Evolutionary conservation across 2,888 invertebrate genomes (phyloP).

Genomic region (Sarcophaga rosellei): DNA sequence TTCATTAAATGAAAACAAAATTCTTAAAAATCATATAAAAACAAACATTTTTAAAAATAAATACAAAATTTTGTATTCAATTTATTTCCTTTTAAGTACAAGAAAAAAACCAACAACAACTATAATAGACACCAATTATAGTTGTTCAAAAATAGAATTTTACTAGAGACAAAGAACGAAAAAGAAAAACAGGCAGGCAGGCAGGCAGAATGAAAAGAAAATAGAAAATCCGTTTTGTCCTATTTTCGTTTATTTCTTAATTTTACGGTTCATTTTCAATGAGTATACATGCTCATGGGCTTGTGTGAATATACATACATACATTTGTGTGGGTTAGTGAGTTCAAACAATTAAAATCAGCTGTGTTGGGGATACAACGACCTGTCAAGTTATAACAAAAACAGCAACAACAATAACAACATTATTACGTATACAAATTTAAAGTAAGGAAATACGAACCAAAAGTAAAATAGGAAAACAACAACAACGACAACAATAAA

Average conservation of each 20-base stretch:
- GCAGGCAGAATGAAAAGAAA: not conserved
- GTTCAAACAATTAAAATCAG: constrained; percentile 69
- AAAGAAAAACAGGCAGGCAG: not conserved
- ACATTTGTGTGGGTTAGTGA: constrained; percentile 38
- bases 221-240: constrained; percentile 23
- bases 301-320: constrained; percentile 14
- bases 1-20: too few species aligned
- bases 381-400: constrained; percentile 69
- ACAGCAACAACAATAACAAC: constrained; percentile 47
- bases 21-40: too few species aligned
- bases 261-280: not conserved
- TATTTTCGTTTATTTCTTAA: constrained; percentile 21
- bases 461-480: constrained; percentile 42
- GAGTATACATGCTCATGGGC: not conserved
- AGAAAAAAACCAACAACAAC: too few species aligned
- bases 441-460: constrained; percentile 36
- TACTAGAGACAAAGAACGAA: not conserved
- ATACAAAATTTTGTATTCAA: too few species aligned
- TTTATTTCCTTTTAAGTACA: too few species aligned
- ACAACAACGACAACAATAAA: constrained; percentile 13
- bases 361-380: constrained; percentile 72
- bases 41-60: too few species aligned
- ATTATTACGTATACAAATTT: not conserved
- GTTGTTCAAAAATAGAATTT: too few species aligned
- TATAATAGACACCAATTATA: too few species aligned